Evolutionary conservation across 1,140 invertebrate species (phyloP), one percentile per base, ranked within the genome.

Genomic region (Trichogramma pretiosum): DNA sequence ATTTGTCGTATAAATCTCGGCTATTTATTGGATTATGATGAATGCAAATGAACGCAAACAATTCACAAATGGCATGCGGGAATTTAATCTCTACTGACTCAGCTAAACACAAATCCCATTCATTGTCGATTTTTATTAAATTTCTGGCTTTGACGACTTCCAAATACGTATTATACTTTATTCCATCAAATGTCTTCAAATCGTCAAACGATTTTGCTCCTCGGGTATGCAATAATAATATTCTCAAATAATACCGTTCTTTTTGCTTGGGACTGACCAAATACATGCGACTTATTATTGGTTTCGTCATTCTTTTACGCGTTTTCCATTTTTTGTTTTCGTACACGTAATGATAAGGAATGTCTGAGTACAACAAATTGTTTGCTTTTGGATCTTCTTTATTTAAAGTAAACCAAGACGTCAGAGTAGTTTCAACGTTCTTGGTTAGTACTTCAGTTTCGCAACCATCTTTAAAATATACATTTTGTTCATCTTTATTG

Each of bases 301-400:
- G 22, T 53, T 56, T 56, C 17, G 22, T 40, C 19, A 24, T 18
- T 35, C 40, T 41, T 52, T 46, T 18, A 45, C 32, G 28, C 49
- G 38, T 9, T 21, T 23, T 46, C 49, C 46, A 48, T 11, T 28
- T 46, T 42, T 54, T 50, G 8, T 36, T 30, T 46, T 55, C 33
- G 13, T 46, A 53, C 2, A 37, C 32, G 38, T 47, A 59, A 23
- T 55, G 39, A 39, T 55, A 11, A 44, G 56, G 58, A 19, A 62
- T 60, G 30, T 61, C 57, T 10, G 19, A 18, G 45, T 61, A 61
- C 7, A 53, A 49, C 33, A 48, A 56, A 26, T 56, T 11, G 17
- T 35, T 39, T 23, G 59, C 57, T 28, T 30, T 28, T 17, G 5
- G 1, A 41, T 56, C 50, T 7, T 38, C 32, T 47, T 28, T 3